Evolutionary conservation across 1,140 invertebrate genomes (phyloP), one percentile per base, ranked within the genome.

Genomic region (Oncopeltus fasciatus): DNA sequence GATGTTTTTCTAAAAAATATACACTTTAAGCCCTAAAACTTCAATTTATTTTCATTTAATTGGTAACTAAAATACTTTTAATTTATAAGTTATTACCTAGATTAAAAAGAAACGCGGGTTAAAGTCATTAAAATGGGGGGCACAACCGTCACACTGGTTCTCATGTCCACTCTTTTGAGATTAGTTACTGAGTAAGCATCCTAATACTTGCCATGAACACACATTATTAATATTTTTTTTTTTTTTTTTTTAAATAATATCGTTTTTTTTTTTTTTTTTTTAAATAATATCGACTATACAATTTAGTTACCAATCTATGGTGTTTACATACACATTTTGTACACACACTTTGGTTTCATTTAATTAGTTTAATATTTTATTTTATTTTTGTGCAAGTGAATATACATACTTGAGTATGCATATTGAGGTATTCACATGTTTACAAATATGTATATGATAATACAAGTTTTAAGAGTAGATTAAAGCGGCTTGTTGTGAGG

Each of bases 1-100:
- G 29, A 33, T 47, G 33, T 57, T 46, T n/a, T 26, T 59, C 57
- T 46, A 59, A 63, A 63, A 63, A 59, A 63, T 59, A 63, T 59
- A 63, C 62, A 63, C 43, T 63, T 63, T 57, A 57, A 57, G 56
- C 56, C 33, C 56, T 57, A 57, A 18, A 57, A 18, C 8, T 57
- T 38, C 14, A 8, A 38, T 38, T 57, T 29, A n/a, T n/a, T n/a
- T n/a, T n/a, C n/a, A n/a, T n/a, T 57, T 57, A 57, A 44, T 62
- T 57, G 57, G 56, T 59, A 58, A 59, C 44, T 33, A 24, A 46
- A 51, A 57, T 57, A 57, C 27, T 57, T 62, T 44, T 60, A 46
- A 46, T 62, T 62, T 62, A 9, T 57, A n/a, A 56, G 46, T 26
- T 31, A 62, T 57, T 44, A 51, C 44, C 51, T 62, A 57, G 20